Evolutionary conservation across 1,140 invertebrate species (phyloP).

Genomic region (Drosophila obscura): DNA sequence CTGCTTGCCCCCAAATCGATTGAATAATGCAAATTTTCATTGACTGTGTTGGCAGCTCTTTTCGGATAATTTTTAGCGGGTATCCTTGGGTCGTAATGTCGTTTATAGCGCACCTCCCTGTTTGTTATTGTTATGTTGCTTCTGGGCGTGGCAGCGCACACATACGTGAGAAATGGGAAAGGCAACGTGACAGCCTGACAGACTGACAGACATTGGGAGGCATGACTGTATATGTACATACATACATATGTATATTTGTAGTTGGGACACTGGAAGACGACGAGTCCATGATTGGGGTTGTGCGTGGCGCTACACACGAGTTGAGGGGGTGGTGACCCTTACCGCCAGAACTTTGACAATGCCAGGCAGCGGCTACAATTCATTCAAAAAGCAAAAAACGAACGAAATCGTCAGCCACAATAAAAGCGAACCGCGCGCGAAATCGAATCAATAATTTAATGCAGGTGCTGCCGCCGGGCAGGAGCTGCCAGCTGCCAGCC

Average conservation of each 20-base stretch:
- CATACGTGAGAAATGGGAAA: conserved; percentile 57
- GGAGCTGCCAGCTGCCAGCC: neutral
- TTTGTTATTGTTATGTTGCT: conserved; percentile 54
- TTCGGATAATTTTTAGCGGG: too few species aligned
- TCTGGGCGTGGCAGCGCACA: conserved; percentile 60
- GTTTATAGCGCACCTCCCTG: neutral
- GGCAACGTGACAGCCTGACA: conserved; percentile 49
- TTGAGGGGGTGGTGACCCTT: conserved; percentile 10
- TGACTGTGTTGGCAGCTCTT: too few species aligned
- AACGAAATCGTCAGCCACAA: conserved; percentile 56
- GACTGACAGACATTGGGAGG: conserved; percentile 34
- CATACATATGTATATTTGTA: conserved; percentile 1
- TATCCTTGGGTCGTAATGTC: too few species aligned
- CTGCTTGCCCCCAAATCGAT: too few species aligned
- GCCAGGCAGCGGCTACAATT: conserved; percentile 56
- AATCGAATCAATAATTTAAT: conserved; percentile 82
- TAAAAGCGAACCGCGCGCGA: conserved; percentile 70
- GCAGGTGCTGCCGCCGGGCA: conserved; percentile 43
- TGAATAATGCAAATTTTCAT: too few species aligned
- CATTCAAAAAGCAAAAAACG: conserved; percentile 58
- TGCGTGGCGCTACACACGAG: neutral
- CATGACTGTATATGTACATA: conserved; percentile 1
- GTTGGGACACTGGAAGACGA: too few species aligned
- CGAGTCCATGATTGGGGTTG: neutral
- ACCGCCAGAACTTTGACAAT: conserved; percentile 60